Evolutionary conservation across 2,888 invertebrate genomes (phyloP), one percentile per base, ranked within the genome.

Genomic region (Tenthredo distinguenda): DNA sequence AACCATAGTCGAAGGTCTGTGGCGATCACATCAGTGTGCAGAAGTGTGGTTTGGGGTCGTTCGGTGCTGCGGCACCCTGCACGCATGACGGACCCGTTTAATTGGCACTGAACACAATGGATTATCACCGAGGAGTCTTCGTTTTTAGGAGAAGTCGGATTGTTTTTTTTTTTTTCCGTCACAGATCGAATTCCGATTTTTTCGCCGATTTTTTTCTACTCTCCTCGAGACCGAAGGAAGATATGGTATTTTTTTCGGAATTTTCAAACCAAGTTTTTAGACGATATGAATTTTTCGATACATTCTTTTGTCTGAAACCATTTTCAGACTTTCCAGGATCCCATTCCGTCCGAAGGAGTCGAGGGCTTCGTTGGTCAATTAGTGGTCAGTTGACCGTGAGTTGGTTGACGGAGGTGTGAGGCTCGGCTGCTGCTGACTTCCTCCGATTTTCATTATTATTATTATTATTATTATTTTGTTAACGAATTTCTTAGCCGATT

Each of bases 71-170:
- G 37, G 65, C 92, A 90, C 90, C 90, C 90, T 92, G 90, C 91
- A 93, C 93, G 93, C 93, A 93, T 93, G 92, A 91, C 88, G 90
- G 93, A 91, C 92, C 92, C 92, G 92, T 93, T 93, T 93, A 93
- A 93, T 93, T 93, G 93, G 93, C 92, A 93, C 91, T 91, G 92
- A 92, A 92, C 91, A 93, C 93, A 93, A 93, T 93, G 92, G 93
- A 93, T 93, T 93, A 93, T 91, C 90, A 55, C 55, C 34, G 26
- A 34, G 21, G 62, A 55, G 55, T n/a, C 5, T 55, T 7, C n/a
- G 18, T 55, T 55, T 55, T 55, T 15, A 1, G 47, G 15, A 47
- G 15, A 47, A 47, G 12, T 47, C 15, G 12, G 47, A 12, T 47
- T 15, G 12, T 7, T 7, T 55, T 50, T 50, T 50, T 50, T 50